Evolutionary conservation across 2,113 vertebrate species (phyloP).

Genomic region (Petrocephalus microphthalmus): DNA sequence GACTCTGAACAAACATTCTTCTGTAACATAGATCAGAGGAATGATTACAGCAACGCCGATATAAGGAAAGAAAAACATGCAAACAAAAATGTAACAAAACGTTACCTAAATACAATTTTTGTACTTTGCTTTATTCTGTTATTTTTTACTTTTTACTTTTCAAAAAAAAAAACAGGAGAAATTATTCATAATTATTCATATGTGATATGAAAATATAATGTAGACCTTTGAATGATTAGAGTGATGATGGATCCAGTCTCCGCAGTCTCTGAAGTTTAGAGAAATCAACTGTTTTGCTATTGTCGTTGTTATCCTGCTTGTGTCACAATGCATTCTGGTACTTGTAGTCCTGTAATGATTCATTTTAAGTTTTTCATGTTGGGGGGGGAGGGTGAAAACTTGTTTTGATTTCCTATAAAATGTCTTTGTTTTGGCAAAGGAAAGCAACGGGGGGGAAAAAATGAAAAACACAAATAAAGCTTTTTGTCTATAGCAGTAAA

Average conservation of each 20-base stretch:
- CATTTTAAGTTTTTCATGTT: slow-evolving; percentile 39
- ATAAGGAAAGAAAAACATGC: slow-evolving; percentile 8
- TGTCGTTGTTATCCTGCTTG: slow-evolving; percentile 51
- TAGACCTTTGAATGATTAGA: slow-evolving; percentile 48
- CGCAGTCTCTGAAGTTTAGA: slow-evolving; percentile 43
- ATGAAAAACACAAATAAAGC: slow-evolving; percentile 43
- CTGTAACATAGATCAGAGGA: neutral
- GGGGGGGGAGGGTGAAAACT: slow-evolving; percentile 24
- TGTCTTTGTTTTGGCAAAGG: slow-evolving; percentile 44
- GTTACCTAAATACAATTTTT: slow-evolving; percentile 42
- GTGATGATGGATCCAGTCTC: slow-evolving; percentile 44
- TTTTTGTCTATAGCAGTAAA: slow-evolving; percentile 42
- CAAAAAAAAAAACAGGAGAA: slow-evolving; percentile 40
- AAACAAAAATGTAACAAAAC: slow-evolving; percentile 19
- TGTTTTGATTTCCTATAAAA: slow-evolving; percentile 46
- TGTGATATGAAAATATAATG: slow-evolving; percentile 50
- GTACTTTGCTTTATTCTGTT: slow-evolving; percentile 48
- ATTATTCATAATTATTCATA: slow-evolving; percentile 50
- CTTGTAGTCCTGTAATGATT: slow-evolving; percentile 53
- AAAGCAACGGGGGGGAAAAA: slow-evolving; percentile 39
- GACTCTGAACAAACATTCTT: slow-evolving; percentile 32
- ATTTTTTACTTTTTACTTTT: slow-evolving; percentile 47
- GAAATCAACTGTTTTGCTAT: slow-evolving; percentile 48
- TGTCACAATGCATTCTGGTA: slow-evolving; percentile 60
- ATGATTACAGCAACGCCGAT: slow-evolving; percentile 11